Base-by-base conservation (phyloP, 1,140 invertebrate species). In the Drosophila grimshawi region DNA sequence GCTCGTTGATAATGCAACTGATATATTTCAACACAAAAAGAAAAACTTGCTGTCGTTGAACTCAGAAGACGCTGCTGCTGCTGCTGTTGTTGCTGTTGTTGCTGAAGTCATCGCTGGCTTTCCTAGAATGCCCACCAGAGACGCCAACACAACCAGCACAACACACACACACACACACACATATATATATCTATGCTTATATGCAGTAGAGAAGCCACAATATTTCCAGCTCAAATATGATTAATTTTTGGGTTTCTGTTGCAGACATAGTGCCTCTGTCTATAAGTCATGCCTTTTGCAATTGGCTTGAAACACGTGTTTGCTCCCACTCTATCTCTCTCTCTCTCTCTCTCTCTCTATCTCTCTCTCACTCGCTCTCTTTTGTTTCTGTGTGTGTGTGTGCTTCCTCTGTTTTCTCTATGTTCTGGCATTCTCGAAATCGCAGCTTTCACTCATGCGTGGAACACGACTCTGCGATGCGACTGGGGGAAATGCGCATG, bases 371-470 rank as follows among this genome's bases (percentile, higher is more conserved):
- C 19, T 63, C 55, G 4, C 39, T 62, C 49, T 59, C 33, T 30
- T 30, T 32, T 53, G 56, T 6, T 5, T 19, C 19, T 19, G 19
- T 19, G 19, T 19, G 19, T 19, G 19, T 43, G 10, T 43, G 39
- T 10, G 39, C n/a, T 43, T 43, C 39, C 57, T 59, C 60, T 45
- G n/a, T 41, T 37, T 51, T 68, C 43, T 68, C 61, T 29, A 3
- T 59, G 37, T 32, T 35, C 45, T 57, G 29, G 48, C 35, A 68
- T 59, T 81, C 67, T 70, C 51, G 30, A 83, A 88, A 88, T 88
- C 81, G 86, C 81, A 75, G 83, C 80, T 88, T 88, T 88, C 85
- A 88, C 85, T 85, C 85, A 88, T 88, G 85, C 85, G 85, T 88
- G 65, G 67, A 66, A 19, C 19, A 56, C 27, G 39, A 68, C 30